Evolutionary conservation across 2,888 invertebrate species (phyloP), one percentile per base, ranked within the genome.

Genomic region (Dicyrtoma fusca): DNA sequence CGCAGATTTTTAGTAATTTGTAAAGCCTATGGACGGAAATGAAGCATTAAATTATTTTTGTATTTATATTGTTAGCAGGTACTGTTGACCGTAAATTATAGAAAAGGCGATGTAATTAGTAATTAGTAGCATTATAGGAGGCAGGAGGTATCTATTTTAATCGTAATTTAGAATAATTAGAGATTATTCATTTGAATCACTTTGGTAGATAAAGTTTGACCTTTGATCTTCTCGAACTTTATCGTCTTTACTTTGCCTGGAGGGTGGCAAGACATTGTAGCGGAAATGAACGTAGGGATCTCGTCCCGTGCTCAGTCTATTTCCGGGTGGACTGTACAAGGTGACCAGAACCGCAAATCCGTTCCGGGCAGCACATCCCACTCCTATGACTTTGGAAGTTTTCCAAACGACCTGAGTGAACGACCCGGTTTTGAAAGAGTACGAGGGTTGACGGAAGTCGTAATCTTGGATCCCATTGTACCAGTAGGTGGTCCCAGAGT

Each of bases 321-420:
- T 68, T 34, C 68, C 68, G 11, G 55, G 55, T n/a, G 68, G 68
- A 21, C 34, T 34, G 57, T 68, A 68, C n/a, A 68, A 19, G 2
- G 55, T 55, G 8, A 53, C 53, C 21, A 68, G 25, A 17, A 34
- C 68, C 6, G 55, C 55, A 26, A 53, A 42, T 5, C 68, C 68
- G 14, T 68, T 55, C 17, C 42, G 26, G 44, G 19, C 14, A 42
- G 68, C 68, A 26, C 53, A 53, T 1, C 68, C 68, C 2, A 49
- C 68, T 6, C 71, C 71, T 14, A 71, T 11, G 21, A 2, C 1
- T 25, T 62, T 42, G 26, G 25, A 49, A 1, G 8, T 21, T 21
- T 51, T 71, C 71, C 71, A 71, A n/a, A 71, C 71, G 1, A 71
- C 1, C 19, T 71, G 71, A 26, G 65, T 71, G 55, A 71, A 71